Base-by-base conservation (phyloP, 2,888 invertebrate species). In the Lamellibrachia satsuma region DNA sequence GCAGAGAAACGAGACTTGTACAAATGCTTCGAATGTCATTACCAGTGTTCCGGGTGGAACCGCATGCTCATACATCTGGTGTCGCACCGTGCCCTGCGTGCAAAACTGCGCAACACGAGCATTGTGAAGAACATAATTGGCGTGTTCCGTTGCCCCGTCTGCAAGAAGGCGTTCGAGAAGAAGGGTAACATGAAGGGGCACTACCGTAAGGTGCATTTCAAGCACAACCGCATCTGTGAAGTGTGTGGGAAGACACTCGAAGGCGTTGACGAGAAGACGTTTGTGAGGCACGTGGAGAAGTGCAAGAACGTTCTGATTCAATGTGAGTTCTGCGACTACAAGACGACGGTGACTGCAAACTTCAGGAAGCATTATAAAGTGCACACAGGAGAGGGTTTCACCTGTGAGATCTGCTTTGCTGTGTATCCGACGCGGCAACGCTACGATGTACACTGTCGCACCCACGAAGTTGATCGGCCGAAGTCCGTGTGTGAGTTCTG, bases 371-470 rank as follows among this genome's bases (percentile, higher is more conserved):
- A 94, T 90, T 92, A 92, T 90, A 93, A 93, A 75, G 75, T 94
- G 15, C 94, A 94, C 93, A 92, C 90, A 1, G 93, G 93, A n/a
- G 57, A 93, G n/a, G 94, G 93, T 22, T 92, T 92, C 39, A 91
- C 90, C 6, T 94, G 94, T 75, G 91, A 91, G 11, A 92, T 92
- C 22, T 94, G 94, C 90, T 4, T 90, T 3, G 91, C 92, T 11
- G 92, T 93, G 52, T 94, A 93, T 75, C 93, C 94, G 3, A 92
- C 93, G 6, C 91, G 91, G 39, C 92, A 91, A 52, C 92, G 93
- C 0, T 93, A 90, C 52, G 55, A 91, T 52, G 91, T 90, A 2
- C 94, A 94, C 90, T 22, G 75, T 52, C 9, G 52, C 9, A 93
- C 90, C 51, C 93, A 94, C 52, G 75, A 90, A 6, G 39, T 52